phyloP scores from a whole-genome alignment of 2,888 invertebrate genomes.

The Phaonia tiefii region DNA sequence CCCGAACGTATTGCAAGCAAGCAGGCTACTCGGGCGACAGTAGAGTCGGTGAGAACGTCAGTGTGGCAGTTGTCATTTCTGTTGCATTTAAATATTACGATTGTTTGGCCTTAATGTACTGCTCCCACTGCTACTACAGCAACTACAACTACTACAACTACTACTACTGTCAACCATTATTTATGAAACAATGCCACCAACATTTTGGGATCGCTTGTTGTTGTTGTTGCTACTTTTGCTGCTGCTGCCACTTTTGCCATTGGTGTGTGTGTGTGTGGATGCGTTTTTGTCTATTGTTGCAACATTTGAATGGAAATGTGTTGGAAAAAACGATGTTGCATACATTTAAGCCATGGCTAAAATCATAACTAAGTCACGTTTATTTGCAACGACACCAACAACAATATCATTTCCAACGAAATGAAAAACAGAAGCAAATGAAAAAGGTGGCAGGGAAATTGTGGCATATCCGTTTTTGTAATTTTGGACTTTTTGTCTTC shows the following conservation, averaged over 20 bases:
- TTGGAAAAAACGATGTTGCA: conserved; percentile 7
- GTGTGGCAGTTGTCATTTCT: not conserved
- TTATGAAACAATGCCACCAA: conserved; percentile 32
- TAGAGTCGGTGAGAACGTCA: no score
- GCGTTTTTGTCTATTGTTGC: conserved; percentile 8
- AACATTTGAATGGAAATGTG: conserved; percentile 25
- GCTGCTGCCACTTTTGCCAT: not conserved
- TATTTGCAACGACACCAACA: conserved; percentile 8
- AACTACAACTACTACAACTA: no score
- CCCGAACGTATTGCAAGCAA: not conserved
- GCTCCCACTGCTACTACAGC: not conserved
- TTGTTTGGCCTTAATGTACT: conserved; percentile 29
- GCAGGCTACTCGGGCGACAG: not conserved
- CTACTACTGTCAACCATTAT: conserved; percentile 10
- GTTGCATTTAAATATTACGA: conserved; percentile 28
- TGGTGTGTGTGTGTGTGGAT: no score
- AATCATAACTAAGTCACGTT: conserved; percentile 39
- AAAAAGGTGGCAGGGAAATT: conserved; percentile 24
- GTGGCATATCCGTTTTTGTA: conserved; percentile 37
- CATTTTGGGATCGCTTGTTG: conserved; percentile 10
- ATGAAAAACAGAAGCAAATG: not conserved
- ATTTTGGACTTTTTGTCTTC: conserved; percentile 5
- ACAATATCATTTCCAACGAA: no score
- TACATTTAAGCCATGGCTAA: conserved; percentile 24
- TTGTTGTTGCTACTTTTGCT: not conserved